These are phyloP conservation scores for Recurvirostra avosetta DNA, from an alignment of 2,113 vertebrate species.

Conservation along the genomic window DNA sequence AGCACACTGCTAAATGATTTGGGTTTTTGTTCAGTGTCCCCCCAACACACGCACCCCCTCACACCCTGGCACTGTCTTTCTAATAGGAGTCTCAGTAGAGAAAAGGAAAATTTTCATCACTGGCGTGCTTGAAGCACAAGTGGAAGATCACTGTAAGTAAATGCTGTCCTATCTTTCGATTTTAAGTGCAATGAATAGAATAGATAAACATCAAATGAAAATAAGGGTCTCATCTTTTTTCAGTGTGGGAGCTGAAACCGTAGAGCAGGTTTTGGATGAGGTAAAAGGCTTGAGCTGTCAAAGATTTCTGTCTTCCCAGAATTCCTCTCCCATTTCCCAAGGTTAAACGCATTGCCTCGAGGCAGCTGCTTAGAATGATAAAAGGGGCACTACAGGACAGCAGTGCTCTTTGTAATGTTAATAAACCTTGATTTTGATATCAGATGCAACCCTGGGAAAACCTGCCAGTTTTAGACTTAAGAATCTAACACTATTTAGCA, in stretches of 20 bases:
- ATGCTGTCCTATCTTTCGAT: slow-evolving; percentile 11
- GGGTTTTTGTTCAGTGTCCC: background rate
- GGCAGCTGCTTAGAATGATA: slow-evolving; percentile 81
- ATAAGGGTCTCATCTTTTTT: slow-evolving; percentile 52
- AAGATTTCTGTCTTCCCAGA: slow-evolving; percentile 70
- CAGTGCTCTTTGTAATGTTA: slow-evolving; percentile 83
- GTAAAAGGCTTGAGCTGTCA: slow-evolving; percentile 69
- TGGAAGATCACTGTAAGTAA: slow-evolving; percentile 44
- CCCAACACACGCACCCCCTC: background rate
- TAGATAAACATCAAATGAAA: slow-evolving; percentile 70
- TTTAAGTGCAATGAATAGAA: slow-evolving; percentile 55
- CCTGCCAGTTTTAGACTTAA: slow-evolving; percentile 63
- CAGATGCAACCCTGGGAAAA: slow-evolving; percentile 77
- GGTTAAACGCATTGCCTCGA: slow-evolving; percentile 79
- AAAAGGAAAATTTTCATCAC: background rate
- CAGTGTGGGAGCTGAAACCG: slow-evolving; percentile 38
- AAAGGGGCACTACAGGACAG: slow-evolving; percentile 78
- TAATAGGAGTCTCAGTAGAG: background rate
- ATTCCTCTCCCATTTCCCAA: slow-evolving; percentile 80
- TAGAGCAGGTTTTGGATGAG: slow-evolving; percentile 62
- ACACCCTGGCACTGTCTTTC: background rate
- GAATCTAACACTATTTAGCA: slow-evolving; percentile 72
- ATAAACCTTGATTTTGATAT: slow-evolving; percentile 81
- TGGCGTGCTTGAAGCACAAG: slow-evolving; percentile 30
- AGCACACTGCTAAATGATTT: background rate